A percentile compares a stretch with the other conserved stretches of the same genome.
Evolutionary conservation across 2,113 vertebrate species (phyloP).

Genomic region (Triplophysa siluroides): DNA sequence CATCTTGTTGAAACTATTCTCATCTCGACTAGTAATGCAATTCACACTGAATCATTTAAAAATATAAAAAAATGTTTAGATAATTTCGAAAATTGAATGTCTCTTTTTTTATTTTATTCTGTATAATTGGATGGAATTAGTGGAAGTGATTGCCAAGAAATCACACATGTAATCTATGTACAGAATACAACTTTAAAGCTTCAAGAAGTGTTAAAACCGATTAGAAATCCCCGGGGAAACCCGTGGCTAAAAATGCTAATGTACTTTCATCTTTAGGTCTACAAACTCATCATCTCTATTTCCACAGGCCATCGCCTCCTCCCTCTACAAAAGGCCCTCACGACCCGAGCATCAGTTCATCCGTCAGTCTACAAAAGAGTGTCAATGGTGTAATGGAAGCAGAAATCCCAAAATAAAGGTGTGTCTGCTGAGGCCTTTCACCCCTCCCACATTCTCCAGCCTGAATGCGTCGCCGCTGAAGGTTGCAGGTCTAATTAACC

Average conservation of each 20-base stretch:
- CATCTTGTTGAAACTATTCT: no score
- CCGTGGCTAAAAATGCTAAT: not conserved
- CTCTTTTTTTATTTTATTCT: no score
- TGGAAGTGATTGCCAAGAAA: no score
- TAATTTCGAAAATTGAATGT: no score
- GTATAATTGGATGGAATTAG: no score
- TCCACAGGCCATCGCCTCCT: not conserved
- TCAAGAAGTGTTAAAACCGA: no score
- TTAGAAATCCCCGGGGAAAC: not conserved
- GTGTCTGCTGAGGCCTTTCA: not conserved
- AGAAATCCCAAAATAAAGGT: not conserved
- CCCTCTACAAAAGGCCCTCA: not conserved
- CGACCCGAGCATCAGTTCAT: not conserved
- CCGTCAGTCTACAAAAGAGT: not conserved
- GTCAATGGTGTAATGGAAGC: not conserved
- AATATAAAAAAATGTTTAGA: no score
- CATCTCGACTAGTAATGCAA: no score
- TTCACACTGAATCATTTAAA: no score
- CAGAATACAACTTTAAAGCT: no score
- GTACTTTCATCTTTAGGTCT: no score
- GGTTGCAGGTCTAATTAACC: constrained; percentile 56
- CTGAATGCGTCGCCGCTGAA: constrained; percentile 21
- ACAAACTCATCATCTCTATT: not conserved
- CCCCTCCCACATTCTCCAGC: not conserved
- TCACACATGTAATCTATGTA: no score